Base-by-base conservation (phyloP, 2,888 invertebrate genomes). In the Ceraclea dissimilis region DNA sequence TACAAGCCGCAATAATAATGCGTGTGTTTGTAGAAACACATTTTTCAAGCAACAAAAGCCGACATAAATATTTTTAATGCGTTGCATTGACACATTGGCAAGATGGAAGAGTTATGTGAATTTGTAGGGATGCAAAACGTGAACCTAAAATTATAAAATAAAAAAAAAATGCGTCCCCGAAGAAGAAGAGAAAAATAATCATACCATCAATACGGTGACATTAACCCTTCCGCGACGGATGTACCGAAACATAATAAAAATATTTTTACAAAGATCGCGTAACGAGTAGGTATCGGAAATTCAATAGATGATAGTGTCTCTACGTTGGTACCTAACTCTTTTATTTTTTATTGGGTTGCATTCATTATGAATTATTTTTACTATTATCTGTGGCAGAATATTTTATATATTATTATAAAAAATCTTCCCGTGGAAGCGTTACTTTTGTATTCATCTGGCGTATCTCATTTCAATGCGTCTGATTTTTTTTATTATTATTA, bases 401-500 rank as follows among this genome's bases (percentile, higher is more conserved):
- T 46, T 17, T 21, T 53, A 39, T 51, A 49, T 39, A 4, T 39
- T 8, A 13, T 2, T 39, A n/a, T 13, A 39, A 39, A 39, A 54
- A 60, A 57, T 57, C 57, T 61, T 61, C 61, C 59, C 52, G 61
- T 59, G 51, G 47, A 19, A 51, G 50, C 51, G 50, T 55, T 57
- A 61, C 61, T 76, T 76, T 76, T 72, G 69, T 73, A 75, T 75
- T 71, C 75, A 68, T 67, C 70, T 70, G 72, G 71, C 73, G 77
- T 77, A 74, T 78, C 78, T 76, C 75, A 72, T 78, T 78, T 76
- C 78, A 76, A 76, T 75, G 58, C 51, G 56, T 52, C 52, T 53
- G 55, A 56, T 56, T 59, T 59, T 59, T 59, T 59, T 18, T 48
- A 22, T 43, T 31, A 31, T 31, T 31, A 31, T 39, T 16, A 39